A percentile compares a stretch with the other conserved stretches of the same genome.
These are phyloP conservation scores for Sminthurides aquaticus DNA, from an alignment of 2,888 invertebrate species.

Conservation along the genomic window DNA sequence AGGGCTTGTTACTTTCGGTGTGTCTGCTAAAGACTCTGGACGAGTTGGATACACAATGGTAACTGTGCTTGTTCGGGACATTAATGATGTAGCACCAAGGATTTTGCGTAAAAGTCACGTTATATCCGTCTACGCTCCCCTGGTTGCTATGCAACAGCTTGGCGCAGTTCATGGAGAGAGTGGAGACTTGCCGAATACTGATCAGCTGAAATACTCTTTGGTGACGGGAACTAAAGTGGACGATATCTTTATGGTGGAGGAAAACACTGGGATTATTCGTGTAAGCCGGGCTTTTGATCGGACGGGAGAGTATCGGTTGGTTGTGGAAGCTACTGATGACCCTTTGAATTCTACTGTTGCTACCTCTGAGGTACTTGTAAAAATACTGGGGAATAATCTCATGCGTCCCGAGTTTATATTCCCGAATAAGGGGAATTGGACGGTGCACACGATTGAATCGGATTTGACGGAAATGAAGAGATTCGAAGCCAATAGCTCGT, in stretches of 20 bases:
- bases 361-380: constrained; percentile 28
- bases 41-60: constrained; percentile 29
- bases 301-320: constrained; percentile 54
- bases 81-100: constrained; percentile 51
- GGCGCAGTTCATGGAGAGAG: constrained; percentile 73
- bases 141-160: constrained; percentile 73
- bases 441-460: constrained; percentile 30
- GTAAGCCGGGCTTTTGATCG: constrained; percentile 63
- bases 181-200: constrained; percentile 69
- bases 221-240: constrained; percentile 59
- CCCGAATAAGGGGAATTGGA: constrained; percentile 41
- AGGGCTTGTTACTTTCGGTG: constrained; percentile 19
- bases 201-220: constrained; percentile 67
- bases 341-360: constrained; percentile 45
- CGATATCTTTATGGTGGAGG: constrained; percentile 67
- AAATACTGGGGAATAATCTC: constrained; percentile 37
- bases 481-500: constrained; percentile 15
- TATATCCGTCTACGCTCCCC: constrained; percentile 67
- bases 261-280: constrained; percentile 71
- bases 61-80: constrained; percentile 26
- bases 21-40: constrained; percentile 31
- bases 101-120: constrained; percentile 71
- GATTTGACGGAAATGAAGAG: constrained; percentile 10
- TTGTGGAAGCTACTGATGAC: constrained; percentile 67
- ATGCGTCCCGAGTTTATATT: constrained; percentile 39